Evolutionary conservation across 2,888 invertebrate genomes (phyloP).

Genomic region (Aleiodes leptofemur): DNA sequence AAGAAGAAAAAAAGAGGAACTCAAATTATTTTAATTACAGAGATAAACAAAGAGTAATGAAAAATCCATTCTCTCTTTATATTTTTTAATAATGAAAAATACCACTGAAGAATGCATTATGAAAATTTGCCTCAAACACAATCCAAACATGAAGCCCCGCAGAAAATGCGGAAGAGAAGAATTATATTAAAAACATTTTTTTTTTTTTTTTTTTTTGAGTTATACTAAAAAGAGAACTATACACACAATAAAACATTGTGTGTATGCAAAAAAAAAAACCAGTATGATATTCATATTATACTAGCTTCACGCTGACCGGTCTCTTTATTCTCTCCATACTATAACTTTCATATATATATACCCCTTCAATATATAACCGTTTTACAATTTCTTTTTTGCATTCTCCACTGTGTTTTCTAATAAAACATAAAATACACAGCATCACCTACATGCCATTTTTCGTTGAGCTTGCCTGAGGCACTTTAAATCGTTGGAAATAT

Average conservation of each 20-base stretch:
- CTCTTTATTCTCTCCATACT: constrained; percentile 37
- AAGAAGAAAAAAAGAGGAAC: too few relatives aligned
- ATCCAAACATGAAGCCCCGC: too few relatives aligned
- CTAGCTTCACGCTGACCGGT: constrained; percentile 50
- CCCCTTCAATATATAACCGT: constrained; percentile 38
- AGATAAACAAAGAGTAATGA: too few relatives aligned
- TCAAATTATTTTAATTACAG: too few relatives aligned
- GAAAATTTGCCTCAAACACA: too few relatives aligned
- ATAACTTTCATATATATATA: constrained; percentile 17
- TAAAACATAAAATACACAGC: constrained; percentile 19
- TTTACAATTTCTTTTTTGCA: constrained; percentile 14
- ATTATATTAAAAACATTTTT: too few relatives aligned
- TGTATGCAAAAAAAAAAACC: background rate
- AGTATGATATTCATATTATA: constrained; percentile 38
- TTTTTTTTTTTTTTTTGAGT: too few relatives aligned
- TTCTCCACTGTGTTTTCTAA: constrained; percentile 15
- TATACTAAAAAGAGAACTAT: too few relatives aligned
- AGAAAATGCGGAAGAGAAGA: too few relatives aligned
- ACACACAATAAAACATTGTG: background rate
- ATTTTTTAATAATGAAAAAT: too few relatives aligned
- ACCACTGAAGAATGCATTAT: too few relatives aligned
- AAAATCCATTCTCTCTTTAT: too few relatives aligned
- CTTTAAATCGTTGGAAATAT: constrained; percentile 29
- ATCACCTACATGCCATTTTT: constrained; percentile 10
- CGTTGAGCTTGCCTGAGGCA: constrained; percentile 36